Evolutionary conservation across 1,140 invertebrate genomes (phyloP).

Genomic region (Trypoxylus dichotomus): DNA sequence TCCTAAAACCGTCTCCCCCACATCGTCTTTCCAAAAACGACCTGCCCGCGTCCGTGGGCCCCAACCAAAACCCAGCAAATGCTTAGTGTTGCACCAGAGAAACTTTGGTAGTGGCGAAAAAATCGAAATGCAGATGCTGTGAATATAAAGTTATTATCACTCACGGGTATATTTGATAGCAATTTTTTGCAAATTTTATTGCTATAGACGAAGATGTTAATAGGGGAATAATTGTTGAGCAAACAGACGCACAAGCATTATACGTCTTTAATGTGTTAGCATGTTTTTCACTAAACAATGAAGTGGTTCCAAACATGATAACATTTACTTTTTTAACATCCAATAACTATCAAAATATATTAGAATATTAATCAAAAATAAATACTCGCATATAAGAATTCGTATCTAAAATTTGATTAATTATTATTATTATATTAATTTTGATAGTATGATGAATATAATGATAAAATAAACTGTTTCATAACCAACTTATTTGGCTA

Average conservation of each 20-base stretch:
- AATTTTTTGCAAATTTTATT: not conserved
- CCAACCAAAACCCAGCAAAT: not conserved
- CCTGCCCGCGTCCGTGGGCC: not conserved
- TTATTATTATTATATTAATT: no score
- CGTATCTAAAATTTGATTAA: no score
- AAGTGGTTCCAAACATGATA: no score
- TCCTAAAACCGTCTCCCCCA: not conserved
- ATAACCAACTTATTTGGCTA: no score
- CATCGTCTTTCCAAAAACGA: slow-evolving; percentile 1
- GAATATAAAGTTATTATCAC: not conserved
- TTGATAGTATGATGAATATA: no score
- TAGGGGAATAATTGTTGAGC: not conserved
- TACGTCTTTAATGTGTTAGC: not conserved
- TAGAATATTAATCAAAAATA: no score
- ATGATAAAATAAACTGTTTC: no score
- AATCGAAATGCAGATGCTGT: slow-evolving; percentile 18
- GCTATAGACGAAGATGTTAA: not conserved
- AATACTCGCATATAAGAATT: no score
- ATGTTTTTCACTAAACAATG: no score
- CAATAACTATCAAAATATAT: no score
- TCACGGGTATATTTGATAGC: slow-evolving; percentile 12
- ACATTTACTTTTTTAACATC: no score
- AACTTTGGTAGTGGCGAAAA: not conserved
- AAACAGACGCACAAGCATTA: not conserved
- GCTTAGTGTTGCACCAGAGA: not conserved